Evolutionary conservation across 2,797 vertebrate genomes (phyloP).

Genomic region (Oreortyx pictus): DNA sequence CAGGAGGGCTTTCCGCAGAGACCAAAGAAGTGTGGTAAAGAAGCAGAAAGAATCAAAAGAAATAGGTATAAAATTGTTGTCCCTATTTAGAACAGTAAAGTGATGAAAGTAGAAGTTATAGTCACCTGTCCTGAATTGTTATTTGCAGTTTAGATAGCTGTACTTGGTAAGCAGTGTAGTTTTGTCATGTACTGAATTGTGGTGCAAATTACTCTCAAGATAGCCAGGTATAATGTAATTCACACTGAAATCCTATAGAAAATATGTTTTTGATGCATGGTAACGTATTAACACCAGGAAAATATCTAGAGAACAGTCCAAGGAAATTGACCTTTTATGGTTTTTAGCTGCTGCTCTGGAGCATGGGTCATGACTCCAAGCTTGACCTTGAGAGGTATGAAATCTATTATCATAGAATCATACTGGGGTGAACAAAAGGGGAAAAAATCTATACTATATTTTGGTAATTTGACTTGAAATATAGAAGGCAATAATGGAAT

Average conservation of each 20-base stretch:
- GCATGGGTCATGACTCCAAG: not conserved
- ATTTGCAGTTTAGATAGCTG: not conserved
- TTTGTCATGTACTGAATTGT: not conserved
- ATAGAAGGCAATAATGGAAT: not conserved
- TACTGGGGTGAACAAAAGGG: not conserved
- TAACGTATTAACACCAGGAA: not conserved
- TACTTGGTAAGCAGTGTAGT: not conserved
- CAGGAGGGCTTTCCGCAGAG: not conserved
- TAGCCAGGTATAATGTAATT: not conserved
- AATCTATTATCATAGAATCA: not conserved
- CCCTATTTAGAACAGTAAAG: not conserved
- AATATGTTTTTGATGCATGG: not conserved
- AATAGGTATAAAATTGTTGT: not conserved
- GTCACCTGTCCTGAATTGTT: not conserved
- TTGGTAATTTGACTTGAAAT: not conserved
- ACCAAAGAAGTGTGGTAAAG: not conserved
- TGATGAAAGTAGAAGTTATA: not conserved
- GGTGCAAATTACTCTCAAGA: not conserved
- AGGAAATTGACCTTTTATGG: not conserved
- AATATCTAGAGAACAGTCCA: not conserved
- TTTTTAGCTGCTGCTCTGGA: not conserved
- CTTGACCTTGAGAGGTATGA: not conserved
- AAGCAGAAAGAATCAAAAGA: not conserved
- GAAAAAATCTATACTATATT: not conserved
- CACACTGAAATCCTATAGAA: not conserved